Evolutionary conservation across 2,797 vertebrate species (phyloP).

Genomic region (Micromesistius poutassou): DNA sequence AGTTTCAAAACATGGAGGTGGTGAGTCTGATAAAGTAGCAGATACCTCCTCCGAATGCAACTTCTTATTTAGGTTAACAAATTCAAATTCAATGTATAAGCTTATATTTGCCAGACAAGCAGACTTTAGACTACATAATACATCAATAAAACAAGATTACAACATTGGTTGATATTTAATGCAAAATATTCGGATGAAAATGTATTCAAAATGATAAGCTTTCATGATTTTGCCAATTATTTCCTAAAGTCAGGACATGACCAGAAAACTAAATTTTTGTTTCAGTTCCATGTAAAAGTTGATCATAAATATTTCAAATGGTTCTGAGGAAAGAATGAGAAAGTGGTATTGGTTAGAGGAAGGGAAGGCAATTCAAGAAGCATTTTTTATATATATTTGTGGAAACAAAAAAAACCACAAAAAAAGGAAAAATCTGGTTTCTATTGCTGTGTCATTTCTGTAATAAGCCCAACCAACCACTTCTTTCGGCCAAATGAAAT

Average conservation of each 20-base stretch:
- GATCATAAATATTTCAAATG: not conserved
- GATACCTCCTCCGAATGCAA: slow-evolving; percentile 19
- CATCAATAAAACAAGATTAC: not conserved
- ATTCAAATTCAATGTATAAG: not conserved
- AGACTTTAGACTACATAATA: not conserved
- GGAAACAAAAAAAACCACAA: too few relatives aligned
- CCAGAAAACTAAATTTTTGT: not conserved
- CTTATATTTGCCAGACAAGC: not conserved
- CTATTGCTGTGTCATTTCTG: too few relatives aligned
- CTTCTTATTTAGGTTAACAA: not conserved
- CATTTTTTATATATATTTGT: too few relatives aligned
- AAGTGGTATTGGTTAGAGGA: not conserved
- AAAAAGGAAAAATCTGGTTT: too few relatives aligned
- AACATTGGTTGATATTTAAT: not conserved
- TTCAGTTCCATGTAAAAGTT: slow-evolving; percentile 26
- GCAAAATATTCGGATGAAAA: not conserved
- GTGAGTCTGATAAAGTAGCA: slow-evolving; percentile 39
- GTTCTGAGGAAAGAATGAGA: not conserved
- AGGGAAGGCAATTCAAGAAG: too few relatives aligned
- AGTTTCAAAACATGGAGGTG: slow-evolving; percentile 52
- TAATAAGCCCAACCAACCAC: too few relatives aligned
- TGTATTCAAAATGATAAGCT: not conserved
- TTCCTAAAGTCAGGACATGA: not conserved
- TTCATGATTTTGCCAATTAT: not conserved
- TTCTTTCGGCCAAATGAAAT: too few relatives aligned